Conservation (phyloP, 2,888 invertebrate species). For the Saturnia pavonia region DNA sequence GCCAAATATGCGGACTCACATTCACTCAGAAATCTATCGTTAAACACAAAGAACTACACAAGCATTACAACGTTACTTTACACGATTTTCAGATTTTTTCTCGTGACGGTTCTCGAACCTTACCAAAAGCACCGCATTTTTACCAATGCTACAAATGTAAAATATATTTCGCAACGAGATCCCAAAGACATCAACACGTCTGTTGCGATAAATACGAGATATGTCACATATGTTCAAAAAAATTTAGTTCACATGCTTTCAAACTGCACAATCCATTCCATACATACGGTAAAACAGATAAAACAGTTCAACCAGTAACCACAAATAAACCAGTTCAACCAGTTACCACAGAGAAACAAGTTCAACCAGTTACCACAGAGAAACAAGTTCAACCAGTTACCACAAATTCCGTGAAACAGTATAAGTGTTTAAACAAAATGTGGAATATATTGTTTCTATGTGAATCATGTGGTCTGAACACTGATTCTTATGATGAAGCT, state of each 20-base stretch:
- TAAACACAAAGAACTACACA: not conserved
- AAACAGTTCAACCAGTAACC: not conserved
- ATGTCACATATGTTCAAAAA: constrained; percentile 42
- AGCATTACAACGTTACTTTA: not conserved
- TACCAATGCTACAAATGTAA: not conserved
- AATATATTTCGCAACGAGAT: constrained; percentile 36
- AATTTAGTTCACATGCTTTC: constrained; percentile 38
- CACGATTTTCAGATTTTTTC: not conserved
- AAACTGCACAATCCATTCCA: constrained; percentile 46
- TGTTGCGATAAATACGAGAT: constrained; percentile 34
- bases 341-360: not conserved
- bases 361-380: not conserved
- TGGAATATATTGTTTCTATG: constrained; percentile 61
- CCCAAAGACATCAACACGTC: constrained; percentile 23
- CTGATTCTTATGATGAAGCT: constrained; percentile 50
- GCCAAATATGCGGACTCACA: not conserved
- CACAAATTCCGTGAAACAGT: constrained; percentile 24
- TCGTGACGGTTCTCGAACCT: not conserved
- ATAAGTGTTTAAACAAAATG: constrained; percentile 29
- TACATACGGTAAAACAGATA: constrained; percentile 26
- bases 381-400: not conserved
- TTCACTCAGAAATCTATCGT: not conserved
- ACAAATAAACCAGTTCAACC: not conserved
- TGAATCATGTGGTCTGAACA: constrained; percentile 41
- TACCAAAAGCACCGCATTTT: not conserved